These are phyloP conservation scores for Idaea straminata DNA, from an alignment of 2,888 invertebrate species.

Conservation along the genomic window DNA sequence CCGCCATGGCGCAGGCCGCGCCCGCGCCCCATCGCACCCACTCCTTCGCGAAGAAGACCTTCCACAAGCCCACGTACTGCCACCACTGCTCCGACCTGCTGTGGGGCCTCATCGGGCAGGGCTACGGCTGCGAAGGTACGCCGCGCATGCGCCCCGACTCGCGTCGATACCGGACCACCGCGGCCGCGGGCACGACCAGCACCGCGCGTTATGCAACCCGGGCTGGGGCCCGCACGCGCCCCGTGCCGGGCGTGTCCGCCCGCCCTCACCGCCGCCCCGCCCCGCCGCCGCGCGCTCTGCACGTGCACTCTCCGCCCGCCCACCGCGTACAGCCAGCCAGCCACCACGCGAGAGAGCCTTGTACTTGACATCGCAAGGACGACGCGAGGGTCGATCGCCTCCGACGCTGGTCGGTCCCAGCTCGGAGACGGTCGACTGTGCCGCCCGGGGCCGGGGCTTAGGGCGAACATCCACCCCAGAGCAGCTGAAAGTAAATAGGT, in stretches of 20 bases:
- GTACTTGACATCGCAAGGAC: constrained; percentile 52
- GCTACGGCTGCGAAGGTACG: constrained; percentile 99
- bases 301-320: constrained; percentile 27
- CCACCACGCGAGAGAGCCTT: constrained; percentile 30
- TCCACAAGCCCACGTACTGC: constrained; percentile 99
- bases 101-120: constrained; percentile 99
- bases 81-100: constrained; percentile 99
- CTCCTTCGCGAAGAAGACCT: constrained; percentile 99
- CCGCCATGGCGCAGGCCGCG: constrained; percentile 80
- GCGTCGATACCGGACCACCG: constrained; percentile 69
- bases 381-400: constrained; percentile 13
- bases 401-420: constrained; percentile 11
- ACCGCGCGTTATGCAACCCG: constrained; percentile 63
- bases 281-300: constrained; percentile 24
- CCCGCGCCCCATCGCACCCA: constrained; percentile 87
- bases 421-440: not conserved
- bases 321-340: constrained; percentile 29
- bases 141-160: constrained; percentile 71
- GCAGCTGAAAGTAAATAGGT: constrained; percentile 42
- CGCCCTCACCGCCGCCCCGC: constrained; percentile 40
- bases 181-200: constrained; percentile 55
- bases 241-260: constrained; percentile 67
- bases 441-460: not conserved
- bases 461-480: constrained; percentile 20
- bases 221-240: constrained; percentile 51